Base-by-base conservation (phyloP, 2,888 invertebrate species). In the Lasioglossum lativentre region DNA sequence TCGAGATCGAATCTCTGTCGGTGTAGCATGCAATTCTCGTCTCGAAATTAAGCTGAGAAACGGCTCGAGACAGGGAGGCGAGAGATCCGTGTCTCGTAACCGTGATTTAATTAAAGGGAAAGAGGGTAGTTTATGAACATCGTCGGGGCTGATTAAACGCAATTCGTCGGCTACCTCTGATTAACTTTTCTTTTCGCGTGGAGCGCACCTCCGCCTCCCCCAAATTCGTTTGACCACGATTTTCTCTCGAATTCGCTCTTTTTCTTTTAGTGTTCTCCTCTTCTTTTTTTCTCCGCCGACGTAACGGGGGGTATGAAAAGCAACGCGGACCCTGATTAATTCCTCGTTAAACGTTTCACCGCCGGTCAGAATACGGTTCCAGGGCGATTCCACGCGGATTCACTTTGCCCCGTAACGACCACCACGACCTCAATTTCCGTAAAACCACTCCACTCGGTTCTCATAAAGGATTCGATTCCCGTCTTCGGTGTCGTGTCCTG, bases 371-470 rank as follows among this genome's bases (percentile, higher is more conserved):
- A 34, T 75, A 70, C 70, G n/a, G 45, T 70, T 73, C 74, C 71
- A 70, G 45, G 38, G 63, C 47, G 63, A 79, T 78, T 83, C 52
- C 71, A 34, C 73, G 74, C 73, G 52, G 80, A 85, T 88, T 85
- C 73, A 82, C 45, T 87, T 63, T 34, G 59, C 56, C 40, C 63
- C 75, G 85, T 85, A 80, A 88, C 71, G 82, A 88, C 77, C 76
- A 68, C 42, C 74, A 40, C 74, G 78, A 68, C 66, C 80, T 83
- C 81, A 83, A 86, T 87, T 89, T 85, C 66, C 80, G 75, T 38
- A 59, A 72, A 82, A 85, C 66, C 76, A 70, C 40, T 85, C 77
- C 14, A 56, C 27, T 70, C 23, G 34, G 45, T 83, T 68, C 71
- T 66, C 63, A 59, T 59, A 75, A 89, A 76, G 74, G 66, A 75